These are phyloP conservation scores for Tetragonula carbonaria DNA, from an alignment of 2,888 invertebrate species.

Conservation along the genomic window DNA sequence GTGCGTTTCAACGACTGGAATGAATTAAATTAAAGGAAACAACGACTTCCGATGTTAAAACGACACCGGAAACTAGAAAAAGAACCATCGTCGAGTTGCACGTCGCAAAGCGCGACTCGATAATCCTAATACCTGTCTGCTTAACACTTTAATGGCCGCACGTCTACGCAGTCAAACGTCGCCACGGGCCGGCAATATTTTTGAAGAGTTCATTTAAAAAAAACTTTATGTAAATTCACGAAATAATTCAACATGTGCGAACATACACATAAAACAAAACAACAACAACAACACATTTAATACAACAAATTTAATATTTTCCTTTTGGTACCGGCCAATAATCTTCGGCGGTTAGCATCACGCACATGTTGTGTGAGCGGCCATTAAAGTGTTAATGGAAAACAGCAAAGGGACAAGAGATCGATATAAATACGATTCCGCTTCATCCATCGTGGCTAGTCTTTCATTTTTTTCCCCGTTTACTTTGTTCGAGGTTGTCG, in stretches of 20 bases:
- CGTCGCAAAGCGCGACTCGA: neutral
- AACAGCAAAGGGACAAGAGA: neutral
- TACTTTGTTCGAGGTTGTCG: conserved; percentile 9
- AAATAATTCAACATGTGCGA: too few relatives aligned
- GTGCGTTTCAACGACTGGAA: neutral
- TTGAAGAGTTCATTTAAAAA: too few relatives aligned
- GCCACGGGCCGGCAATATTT: too few relatives aligned
- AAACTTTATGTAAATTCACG: too few relatives aligned
- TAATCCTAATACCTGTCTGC: neutral
- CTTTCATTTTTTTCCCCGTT: conserved; percentile 19
- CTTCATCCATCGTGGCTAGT: neutral
- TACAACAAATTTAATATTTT: too few relatives aligned
- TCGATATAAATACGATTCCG: conserved; percentile 18
- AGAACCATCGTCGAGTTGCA: neutral
- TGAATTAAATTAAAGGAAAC: neutral
- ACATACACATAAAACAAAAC: too few relatives aligned
- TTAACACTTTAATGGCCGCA: too few relatives aligned
- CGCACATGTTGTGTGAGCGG: too few relatives aligned
- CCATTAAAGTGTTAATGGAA: neutral
- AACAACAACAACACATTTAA: too few relatives aligned
- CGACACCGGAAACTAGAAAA: neutral
- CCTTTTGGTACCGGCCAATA: too few relatives aligned
- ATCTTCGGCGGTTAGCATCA: too few relatives aligned
- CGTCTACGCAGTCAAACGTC: too few relatives aligned
- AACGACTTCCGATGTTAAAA: neutral